phyloP scores from a whole-genome alignment of 1,140 invertebrate species.

The Meloidogyne hapla region DNA sequence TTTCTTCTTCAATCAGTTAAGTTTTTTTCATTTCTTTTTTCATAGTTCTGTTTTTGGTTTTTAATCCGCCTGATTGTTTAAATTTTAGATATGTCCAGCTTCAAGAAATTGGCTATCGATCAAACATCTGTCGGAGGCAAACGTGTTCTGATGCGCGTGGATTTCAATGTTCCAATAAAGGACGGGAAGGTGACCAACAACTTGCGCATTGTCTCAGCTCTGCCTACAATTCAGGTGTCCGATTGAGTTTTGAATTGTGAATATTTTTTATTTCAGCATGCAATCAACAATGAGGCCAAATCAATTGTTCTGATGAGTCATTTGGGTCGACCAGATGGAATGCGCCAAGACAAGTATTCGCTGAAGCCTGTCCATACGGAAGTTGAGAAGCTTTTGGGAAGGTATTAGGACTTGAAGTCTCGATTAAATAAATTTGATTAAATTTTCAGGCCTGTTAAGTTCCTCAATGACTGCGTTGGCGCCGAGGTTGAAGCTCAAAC shows the following conservation, averaged over 20 bases:
- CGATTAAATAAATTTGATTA: no score
- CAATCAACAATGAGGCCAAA: slow-evolving; percentile 87
- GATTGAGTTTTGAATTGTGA: neutral
- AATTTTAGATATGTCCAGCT: slow-evolving; percentile 21
- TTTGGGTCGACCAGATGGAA: slow-evolving; percentile 89
- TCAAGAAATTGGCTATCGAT: slow-evolving; percentile 68
- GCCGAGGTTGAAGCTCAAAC: slow-evolving; percentile 84
- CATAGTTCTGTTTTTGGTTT: no score
- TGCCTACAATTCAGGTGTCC: slow-evolving; percentile 75
- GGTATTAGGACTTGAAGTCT: slow-evolving; percentile 66
- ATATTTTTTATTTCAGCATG: slow-evolving; percentile 73
- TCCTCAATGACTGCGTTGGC: slow-evolving; percentile 90
- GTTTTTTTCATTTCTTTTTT: no score
- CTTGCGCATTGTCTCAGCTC: slow-evolving; percentile 90
- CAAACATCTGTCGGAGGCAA: slow-evolving; percentile 67
- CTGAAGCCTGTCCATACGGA: slow-evolving; percentile 87
- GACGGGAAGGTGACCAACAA: slow-evolving; percentile 95
- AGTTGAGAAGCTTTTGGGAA: slow-evolving; percentile 80
- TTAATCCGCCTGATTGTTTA: neutral
- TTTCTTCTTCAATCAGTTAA: no score
- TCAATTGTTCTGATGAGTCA: slow-evolving; percentile 94
- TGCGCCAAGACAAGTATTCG: slow-evolving; percentile 80
- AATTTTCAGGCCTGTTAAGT: slow-evolving; percentile 74
- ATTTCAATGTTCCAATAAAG: slow-evolving; percentile 93
- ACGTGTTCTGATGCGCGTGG: slow-evolving; percentile 72